Percentiles rank a stretch among this genome's conserved stretches.
Conservation (phyloP, 2,113 vertebrate species). For the Alouatta palliata region DNA sequence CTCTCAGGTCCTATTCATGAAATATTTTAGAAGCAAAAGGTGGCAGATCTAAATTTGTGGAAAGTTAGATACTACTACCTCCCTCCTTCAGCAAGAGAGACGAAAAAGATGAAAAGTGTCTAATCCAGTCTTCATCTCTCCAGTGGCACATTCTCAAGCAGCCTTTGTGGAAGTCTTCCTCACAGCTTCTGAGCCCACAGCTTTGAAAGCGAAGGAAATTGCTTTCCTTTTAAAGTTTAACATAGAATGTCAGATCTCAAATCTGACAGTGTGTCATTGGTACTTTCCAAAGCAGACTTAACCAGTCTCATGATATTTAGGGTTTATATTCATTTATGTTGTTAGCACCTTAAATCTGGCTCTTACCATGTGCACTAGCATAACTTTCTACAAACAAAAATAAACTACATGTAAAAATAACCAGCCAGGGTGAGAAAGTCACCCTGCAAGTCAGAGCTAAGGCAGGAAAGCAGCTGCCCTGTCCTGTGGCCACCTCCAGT, state of each 20-base stretch:
- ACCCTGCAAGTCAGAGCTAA: neutral
- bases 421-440: neutral
- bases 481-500: neutral
- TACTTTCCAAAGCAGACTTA: neutral
- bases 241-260: neutral
- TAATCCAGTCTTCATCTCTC: neutral
- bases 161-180: neutral
- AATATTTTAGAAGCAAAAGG: neutral
- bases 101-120: neutral
- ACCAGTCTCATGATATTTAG: neutral
- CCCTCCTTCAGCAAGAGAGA: neutral
- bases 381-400: constrained; percentile 28
- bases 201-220: neutral
- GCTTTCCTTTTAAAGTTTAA: neutral
- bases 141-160: neutral
- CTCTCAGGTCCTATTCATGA: neutral
- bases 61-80: neutral
- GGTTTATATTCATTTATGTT: neutral
- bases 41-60: neutral
- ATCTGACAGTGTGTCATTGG: neutral
- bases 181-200: neutral
- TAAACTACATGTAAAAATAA: neutral
- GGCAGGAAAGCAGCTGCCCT: neutral
- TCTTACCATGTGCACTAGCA: neutral
- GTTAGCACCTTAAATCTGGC: neutral